Evolutionary conservation across 1,140 invertebrate species (phyloP).

Genomic region (Luehdorfia chinensis): DNA sequence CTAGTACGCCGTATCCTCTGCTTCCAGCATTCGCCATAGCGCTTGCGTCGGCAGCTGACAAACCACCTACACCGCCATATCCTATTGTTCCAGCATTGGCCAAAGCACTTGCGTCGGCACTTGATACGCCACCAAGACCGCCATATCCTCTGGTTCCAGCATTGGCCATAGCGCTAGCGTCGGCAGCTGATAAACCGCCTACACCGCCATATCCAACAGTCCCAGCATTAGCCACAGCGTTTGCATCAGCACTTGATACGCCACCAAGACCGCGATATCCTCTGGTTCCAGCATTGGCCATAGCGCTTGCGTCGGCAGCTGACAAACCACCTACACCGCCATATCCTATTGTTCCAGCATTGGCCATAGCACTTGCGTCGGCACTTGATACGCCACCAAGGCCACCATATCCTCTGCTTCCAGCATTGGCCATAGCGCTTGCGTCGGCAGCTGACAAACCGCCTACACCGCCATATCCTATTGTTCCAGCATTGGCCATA

Average conservation of each 20-base stretch:
- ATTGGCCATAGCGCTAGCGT: constrained; percentile 15
- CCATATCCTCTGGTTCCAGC: not conserved
- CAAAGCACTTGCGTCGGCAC: no score
- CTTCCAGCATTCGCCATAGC: constrained; percentile 4
- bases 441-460: not conserved
- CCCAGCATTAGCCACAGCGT: no score
- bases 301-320: constrained; percentile 15
- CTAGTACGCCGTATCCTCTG: not conserved
- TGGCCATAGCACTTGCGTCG: constrained; percentile 2
- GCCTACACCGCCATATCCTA: constrained; percentile 12
- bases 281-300: constrained; percentile 5
- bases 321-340: constrained; percentile 12
- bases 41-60: constrained; percentile 13
- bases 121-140: constrained; percentile 5
- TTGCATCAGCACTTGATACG: constrained; percentile 14
- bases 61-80: constrained; percentile 10
- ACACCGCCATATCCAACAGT: not conserved
- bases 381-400: constrained; percentile 8
- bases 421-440: constrained; percentile 1
- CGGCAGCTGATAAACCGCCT: constrained; percentile 16
- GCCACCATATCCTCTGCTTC: not conserved
- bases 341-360: not conserved
- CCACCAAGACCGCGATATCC: constrained; percentile 10
- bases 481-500: constrained; percentile 6
- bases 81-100: no score